Conservation (phyloP, 1,140 invertebrate species). For the Lepidurus arcticus region DNA sequence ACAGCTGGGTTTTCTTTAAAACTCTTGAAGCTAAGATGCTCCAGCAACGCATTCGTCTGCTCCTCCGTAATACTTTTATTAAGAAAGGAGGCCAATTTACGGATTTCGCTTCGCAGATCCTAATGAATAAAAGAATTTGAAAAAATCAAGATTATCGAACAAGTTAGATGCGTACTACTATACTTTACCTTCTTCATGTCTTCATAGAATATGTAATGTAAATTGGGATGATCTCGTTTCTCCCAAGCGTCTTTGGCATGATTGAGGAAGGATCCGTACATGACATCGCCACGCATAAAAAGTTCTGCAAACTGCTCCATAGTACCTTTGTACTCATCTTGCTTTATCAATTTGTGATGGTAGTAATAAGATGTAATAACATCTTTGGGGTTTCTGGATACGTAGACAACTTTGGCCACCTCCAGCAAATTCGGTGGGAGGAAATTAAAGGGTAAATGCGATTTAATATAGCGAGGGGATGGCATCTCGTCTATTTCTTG, state of each 20-base stretch:
- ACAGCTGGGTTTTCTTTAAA: conserved; percentile 33
- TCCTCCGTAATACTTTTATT: conserved; percentile 28
- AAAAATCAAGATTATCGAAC: neutral
- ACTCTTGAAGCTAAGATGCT: conserved; percentile 29
- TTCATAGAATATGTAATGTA: conserved; percentile 40
- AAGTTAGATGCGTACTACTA: neutral
- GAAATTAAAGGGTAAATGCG: conserved; percentile 47
- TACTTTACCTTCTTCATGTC: conserved; percentile 36
- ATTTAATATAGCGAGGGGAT: conserved; percentile 46
- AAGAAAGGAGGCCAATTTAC: conserved; percentile 33
- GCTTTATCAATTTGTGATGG: conserved; percentile 62
- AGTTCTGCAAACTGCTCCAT: conserved; percentile 28
- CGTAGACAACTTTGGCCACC: conserved; percentile 52
- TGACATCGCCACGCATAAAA: conserved; percentile 33
- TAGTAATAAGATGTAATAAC: conserved; percentile 78
- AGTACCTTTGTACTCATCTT: conserved; percentile 61
- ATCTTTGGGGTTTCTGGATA: conserved; percentile 77
- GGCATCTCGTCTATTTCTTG: conserved; percentile 60
- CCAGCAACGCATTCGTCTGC: neutral
- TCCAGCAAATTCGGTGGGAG: conserved; percentile 42
- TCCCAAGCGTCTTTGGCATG: conserved; percentile 36
- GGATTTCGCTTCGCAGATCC: conserved; percentile 30
- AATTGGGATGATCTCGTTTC: conserved; percentile 37
- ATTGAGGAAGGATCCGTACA: conserved; percentile 37
- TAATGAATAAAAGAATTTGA: neutral